Evolutionary conservation across 2,888 invertebrate species (phyloP).

Genomic region (Ormyrus thymus): DNA sequence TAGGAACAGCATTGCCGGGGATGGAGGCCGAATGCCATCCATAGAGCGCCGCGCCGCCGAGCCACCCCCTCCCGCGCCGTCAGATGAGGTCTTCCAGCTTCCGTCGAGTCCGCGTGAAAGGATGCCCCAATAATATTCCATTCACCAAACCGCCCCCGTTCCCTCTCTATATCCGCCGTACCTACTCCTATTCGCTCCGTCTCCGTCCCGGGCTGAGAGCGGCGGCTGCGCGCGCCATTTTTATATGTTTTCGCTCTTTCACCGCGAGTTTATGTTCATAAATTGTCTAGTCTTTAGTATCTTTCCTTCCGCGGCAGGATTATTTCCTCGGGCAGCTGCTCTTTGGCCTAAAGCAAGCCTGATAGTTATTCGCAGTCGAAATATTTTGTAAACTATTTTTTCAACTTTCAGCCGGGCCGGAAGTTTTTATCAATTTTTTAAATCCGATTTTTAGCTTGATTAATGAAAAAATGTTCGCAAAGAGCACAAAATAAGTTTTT

Average conservation of each 20-base stretch:
- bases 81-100: constrained; percentile 75
- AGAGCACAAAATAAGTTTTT: no score
- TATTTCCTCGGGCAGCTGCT: no score
- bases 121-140: constrained; percentile 76
- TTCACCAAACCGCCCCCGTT: constrained; percentile 69
- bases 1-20: not conserved
- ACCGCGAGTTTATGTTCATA: constrained; percentile 14
- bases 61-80: constrained; percentile 53
- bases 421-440: no score
- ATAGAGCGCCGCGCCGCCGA: constrained; percentile 62
- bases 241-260: constrained; percentile 33
- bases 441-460: no score
- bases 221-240: constrained; percentile 23
- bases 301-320: not conserved
- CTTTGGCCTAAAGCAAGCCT: no score
- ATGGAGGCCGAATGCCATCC: constrained; percentile 62
- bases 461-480: no score
- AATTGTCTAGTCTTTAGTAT: constrained; percentile 24
- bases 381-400: no score
- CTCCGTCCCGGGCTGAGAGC: constrained; percentile 10
- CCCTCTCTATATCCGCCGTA: constrained; percentile 53
- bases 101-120: constrained; percentile 75
- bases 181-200: constrained; percentile 47
- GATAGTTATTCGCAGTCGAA: no score
- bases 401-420: no score